A percentile compares a stretch with the other conserved stretches of the same genome.
Evolutionary conservation across 2,888 invertebrate genomes (phyloP).

Genomic region (Microchrysa polita): DNA sequence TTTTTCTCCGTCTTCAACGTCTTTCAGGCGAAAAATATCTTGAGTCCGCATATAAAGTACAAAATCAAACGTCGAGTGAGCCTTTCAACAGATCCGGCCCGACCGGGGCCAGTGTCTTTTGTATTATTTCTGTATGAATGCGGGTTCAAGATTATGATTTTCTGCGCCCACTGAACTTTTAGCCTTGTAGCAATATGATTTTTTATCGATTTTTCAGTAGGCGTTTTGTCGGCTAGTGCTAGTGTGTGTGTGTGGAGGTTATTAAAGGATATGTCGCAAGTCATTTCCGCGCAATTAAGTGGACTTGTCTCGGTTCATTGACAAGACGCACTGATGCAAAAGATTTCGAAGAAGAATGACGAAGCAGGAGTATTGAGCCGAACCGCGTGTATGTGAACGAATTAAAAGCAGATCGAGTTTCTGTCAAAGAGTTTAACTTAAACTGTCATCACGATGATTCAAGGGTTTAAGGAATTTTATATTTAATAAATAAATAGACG

Average conservation of each 20-base stretch:
- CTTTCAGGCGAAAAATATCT: constrained; percentile 7
- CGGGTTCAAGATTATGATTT: background rate
- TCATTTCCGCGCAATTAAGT: constrained; percentile 35
- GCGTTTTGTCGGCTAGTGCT: background rate
- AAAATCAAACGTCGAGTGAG: background rate
- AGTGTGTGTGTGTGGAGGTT: background rate
- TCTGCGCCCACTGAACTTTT: too few species aligned
- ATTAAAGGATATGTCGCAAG: constrained; percentile 32
- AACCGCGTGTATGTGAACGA: background rate
- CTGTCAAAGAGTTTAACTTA: too few species aligned
- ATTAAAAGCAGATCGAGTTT: background rate
- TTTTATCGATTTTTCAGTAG: constrained; percentile 25
- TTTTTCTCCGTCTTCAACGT: background rate
- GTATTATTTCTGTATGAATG: too few species aligned
- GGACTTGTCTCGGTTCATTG: constrained; percentile 28
- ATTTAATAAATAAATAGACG: too few species aligned
- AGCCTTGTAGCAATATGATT: background rate
- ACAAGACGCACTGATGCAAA: constrained; percentile 6
- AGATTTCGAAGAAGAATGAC: constrained; percentile 3
- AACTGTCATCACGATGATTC: too few species aligned
- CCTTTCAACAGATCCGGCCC: background rate
- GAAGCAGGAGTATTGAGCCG: too few species aligned
- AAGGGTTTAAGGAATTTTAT: too few species aligned
- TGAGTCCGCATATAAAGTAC: constrained; percentile 2
- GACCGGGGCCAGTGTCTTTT: too few species aligned